Percentiles rank a stretch among this genome's conserved stretches.
These are phyloP conservation scores for Dryocosmus kuriphilus DNA, from an alignment of 2,888 invertebrate genomes.

Conservation along the genomic window DNA sequence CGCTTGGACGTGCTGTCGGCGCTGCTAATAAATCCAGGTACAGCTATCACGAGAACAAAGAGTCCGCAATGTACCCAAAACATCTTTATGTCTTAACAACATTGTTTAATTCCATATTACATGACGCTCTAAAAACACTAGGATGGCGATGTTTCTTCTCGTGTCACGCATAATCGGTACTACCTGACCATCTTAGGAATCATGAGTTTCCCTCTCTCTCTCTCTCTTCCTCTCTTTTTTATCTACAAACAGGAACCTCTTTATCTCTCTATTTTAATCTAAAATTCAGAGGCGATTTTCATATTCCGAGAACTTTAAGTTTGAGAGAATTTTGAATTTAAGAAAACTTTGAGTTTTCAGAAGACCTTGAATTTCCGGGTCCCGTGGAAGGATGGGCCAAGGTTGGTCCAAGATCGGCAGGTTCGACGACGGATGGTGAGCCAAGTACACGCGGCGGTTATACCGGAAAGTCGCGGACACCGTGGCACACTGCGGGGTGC, in stretches of 20 bases:
- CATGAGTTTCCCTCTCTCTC: conserved; percentile 58
- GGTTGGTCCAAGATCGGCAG: neutral
- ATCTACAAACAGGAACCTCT: conserved; percentile 33
- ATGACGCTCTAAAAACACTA: conserved; percentile 74
- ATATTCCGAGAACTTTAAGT: neutral
- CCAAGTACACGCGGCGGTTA: conserved; percentile 49
- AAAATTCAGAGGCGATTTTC: neutral
- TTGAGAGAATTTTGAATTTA: too few relatives aligned
- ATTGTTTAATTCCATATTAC: conserved; percentile 77
- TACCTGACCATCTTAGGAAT: conserved; percentile 67
- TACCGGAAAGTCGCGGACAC: conserved; percentile 60
- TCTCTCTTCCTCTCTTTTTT: too few relatives aligned
- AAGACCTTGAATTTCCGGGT: neutral
- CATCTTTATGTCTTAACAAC: conserved; percentile 78
- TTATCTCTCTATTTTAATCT: conserved; percentile 40
- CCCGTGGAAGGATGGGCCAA: neutral
- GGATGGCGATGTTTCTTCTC: conserved; percentile 62
- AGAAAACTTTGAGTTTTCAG: too few relatives aligned
- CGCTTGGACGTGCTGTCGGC: conserved; percentile 74
- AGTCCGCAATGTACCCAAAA: conserved; percentile 77
- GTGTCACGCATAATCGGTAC: conserved; percentile 71
- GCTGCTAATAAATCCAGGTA: conserved; percentile 76
- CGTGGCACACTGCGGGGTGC: conserved; percentile 58
- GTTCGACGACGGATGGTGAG: neutral
- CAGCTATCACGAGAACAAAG: conserved; percentile 76